Evolutionary conservation across 2,888 invertebrate species (phyloP), one percentile per base, ranked within the genome.

Genomic region (Buathra laborator): DNA sequence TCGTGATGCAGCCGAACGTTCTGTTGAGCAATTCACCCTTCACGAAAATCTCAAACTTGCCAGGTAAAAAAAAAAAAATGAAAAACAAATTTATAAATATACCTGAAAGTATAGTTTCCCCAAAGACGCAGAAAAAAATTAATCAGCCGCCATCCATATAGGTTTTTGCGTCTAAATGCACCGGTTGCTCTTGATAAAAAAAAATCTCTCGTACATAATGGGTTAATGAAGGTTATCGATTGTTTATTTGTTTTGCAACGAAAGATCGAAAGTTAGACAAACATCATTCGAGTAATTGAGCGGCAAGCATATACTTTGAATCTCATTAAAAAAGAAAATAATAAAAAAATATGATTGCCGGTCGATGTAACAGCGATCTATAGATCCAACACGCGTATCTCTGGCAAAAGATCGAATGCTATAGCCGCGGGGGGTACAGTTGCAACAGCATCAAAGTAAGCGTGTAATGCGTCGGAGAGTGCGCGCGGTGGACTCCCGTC

Each of bases 401-500:
- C 48, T n/a, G 48, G n/a, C 48, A 48, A 48, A 14, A 29, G 59
- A 53, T n/a, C 53, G 53, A 53, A 48, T 3, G 48, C 4, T 14
- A 12, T 48, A 48, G 53, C 53, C 10, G 29, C 44, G 24, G 53
- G 48, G 10, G n/a, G 14, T 32, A 44, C 12, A 70, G 70, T 62
- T 51, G 37, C 62, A 16, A 64, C 32, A 70, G 32, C 70, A 12
- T 48, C 19, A 9, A 24, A 75, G 46, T 32, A 32, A 29, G 51
- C 32, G 48, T 19, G 48, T 51, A 64, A 74, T 48, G 64, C 51
- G 51, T 43, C n/a, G 37, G 37, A 16, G 70, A 53, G 81, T 72
- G 64, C 62, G 64, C 71, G 78, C 32, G 77, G 86, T 83, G 83
- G 83, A 80, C 76, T 67, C 84, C 80, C 84, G 80, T 79, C 83